These are phyloP conservation scores for Caranx melampygus DNA, from an alignment of 2,113 vertebrate species.

Conservation along the genomic window DNA sequence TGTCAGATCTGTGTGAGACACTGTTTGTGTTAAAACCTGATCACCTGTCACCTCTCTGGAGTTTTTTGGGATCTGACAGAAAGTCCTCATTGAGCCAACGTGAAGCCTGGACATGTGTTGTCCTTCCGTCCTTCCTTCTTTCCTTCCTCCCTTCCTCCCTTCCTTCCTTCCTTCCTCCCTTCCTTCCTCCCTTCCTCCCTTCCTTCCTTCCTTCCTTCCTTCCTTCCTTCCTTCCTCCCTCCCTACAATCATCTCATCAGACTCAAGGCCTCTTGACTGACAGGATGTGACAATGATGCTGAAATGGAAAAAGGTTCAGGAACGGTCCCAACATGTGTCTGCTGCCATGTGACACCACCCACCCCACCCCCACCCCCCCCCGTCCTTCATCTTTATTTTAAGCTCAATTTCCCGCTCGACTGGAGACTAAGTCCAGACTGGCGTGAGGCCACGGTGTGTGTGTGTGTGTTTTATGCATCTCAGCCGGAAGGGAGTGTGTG, in stretches of 20 bases:
- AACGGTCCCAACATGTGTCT: slow-evolving; percentile 16
- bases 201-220: no score
- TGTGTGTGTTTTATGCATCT: slow-evolving; percentile 36
- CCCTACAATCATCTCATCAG: neutral
- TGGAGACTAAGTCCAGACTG: slow-evolving; percentile 22
- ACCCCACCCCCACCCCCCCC: neutral
- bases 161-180: no score
- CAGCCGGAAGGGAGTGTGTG: slow-evolving; percentile 41
- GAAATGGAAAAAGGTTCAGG: slow-evolving; percentile 21
- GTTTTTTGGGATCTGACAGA: neutral
- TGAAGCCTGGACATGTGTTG: neutral
- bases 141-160: no score
- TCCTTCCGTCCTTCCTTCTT: neutral
- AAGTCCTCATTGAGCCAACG: neutral
- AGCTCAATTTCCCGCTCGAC: slow-evolving; percentile 33
- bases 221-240: neutral
- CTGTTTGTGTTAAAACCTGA: no score
- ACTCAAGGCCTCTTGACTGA: neutral
- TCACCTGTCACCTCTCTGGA: slow-evolving; percentile 10
- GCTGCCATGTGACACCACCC: neutral
- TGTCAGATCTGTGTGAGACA: no score
- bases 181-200: no score
- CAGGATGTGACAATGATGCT: neutral
- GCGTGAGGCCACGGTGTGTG: neutral
- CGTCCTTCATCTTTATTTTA: slow-evolving; percentile 50